Evolutionary conservation across 2,113 vertebrate genomes (phyloP), one percentile per base, ranked within the genome.

Genomic region (Ceyx melanurus): DNA sequence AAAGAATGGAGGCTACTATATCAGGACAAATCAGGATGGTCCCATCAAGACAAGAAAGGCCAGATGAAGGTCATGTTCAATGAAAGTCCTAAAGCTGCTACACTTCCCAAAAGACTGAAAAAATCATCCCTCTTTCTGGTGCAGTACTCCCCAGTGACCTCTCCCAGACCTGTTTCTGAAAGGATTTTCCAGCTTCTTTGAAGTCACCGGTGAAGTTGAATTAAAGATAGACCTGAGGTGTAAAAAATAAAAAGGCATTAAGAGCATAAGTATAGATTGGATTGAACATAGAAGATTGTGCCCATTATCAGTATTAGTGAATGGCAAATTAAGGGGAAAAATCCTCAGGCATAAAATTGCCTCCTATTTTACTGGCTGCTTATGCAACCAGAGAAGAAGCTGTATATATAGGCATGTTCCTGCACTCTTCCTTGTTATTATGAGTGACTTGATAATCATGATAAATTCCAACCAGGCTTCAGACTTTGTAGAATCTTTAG

Each of bases 1-100:
- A 82, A 93, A 91, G 82, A 87, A 82, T 42, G 7, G 54, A 89
- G 62, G 45, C 18, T 87, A 65, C 87, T 70, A 71, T 91, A 92
- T 79, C 42, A 85, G 85, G 64, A 91, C 54, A 93, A 93, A 96
- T 90, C 73, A 77, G 53, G 74, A 74, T 46, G 15, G 65, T 81
- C 71, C 48, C 35, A 51, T 78, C 64, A 93, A 81, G 71, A 60
- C 77, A 88, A 56, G 68, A 43, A 16, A 78, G 70, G n/a, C 57
- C 68, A 78, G 31, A 62, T 0, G 26, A 86, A 84, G 58, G 80
- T 81, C 37, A 56, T 11, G 26, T 23, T 71, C 84, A 88, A 84
- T 60, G 53, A 81, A 92, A 86, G 57, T 80, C 73, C 48, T 43
- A 77, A 90, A 89, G 65, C 46, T 88, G 60, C 57, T 50, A 74